Base-by-base conservation (phyloP, 2,113 vertebrate species). In the Lagopus leucura region DNA sequence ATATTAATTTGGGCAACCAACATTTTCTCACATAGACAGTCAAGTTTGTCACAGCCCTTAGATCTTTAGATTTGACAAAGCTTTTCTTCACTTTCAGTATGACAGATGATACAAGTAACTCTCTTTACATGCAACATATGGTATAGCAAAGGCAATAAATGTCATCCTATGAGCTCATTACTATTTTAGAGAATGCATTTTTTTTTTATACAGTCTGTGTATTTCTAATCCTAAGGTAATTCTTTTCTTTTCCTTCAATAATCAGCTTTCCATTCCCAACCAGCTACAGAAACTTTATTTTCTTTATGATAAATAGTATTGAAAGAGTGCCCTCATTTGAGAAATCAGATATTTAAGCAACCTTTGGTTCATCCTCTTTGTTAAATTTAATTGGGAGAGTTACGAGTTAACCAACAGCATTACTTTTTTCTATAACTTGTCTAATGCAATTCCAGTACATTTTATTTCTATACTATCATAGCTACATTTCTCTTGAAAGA, bases 61-160 rank as follows among this genome's bases (percentile, higher is more conserved):
- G 61, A 84, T 89, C 52, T 92, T 82, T 94, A 87, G 83, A 78
- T 89, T 84, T 22, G 10, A 84, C 21, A 85, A 66, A 92, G 54
- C 43, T 86, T 85, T 75, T 90, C 74, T 80, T 94, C 72, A 77
- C 83, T 91, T 92, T 81, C 36, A 65, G 57, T 57, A 45, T 82
- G 75, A 76, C 65, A 92, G 67, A 89, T 82, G 79, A 50, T 58
- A 65, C 47, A 89, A 76, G 89, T 89, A 88, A 30, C 67, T 96
- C 58, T 34, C 47, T 95, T 96, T 85, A 93, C 70, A 69, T 77
- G n/a, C 52, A 93, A 69, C 86, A 94, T 94, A 95, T 93, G 89
- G 75, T 84, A 86, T 85, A 92, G 36, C 80, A 89, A 80, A 94
- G 60, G 52, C 55, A 94, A 90, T 82, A 94, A 92, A 89, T 91